These are phyloP conservation scores for Blastomussa wellsi DNA, from an alignment of 92 coral and sea anemone species.

Conservation along the genomic window DNA sequence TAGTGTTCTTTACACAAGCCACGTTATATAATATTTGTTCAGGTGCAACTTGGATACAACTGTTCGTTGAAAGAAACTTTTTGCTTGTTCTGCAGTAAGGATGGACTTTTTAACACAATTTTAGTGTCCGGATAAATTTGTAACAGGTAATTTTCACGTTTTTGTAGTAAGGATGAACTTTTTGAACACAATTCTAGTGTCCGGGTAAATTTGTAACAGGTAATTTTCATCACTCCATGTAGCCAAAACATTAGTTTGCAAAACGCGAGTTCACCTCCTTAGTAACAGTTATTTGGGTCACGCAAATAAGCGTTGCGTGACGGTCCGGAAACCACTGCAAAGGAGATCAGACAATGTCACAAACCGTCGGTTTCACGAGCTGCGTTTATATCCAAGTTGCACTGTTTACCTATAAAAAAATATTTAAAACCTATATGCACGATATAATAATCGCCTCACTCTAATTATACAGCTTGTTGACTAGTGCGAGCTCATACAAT, in stretches of 20 bases:
- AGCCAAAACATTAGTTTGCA: neutral
- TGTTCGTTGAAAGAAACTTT: neutral
- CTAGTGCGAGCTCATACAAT: neutral
- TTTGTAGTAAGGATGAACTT: too few relatives aligned
- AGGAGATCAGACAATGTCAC: too few relatives aligned
- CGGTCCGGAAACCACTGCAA: neutral
- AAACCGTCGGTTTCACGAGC: neutral
- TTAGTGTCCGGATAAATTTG: neutral
- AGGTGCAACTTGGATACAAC: neutral
- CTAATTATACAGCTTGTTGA: neutral
- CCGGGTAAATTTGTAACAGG: neutral
- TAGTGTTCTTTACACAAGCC: neutral
- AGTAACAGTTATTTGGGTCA: neutral
- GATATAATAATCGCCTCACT: neutral
- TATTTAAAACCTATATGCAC: neutral
- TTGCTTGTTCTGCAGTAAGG: neutral
- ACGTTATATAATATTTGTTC: neutral
- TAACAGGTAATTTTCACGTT: neutral
- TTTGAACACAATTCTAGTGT: neutral
- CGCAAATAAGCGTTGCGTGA: neutral
- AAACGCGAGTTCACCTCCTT: neutral
- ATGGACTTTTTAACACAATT: neutral
- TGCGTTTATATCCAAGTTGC: neutral
- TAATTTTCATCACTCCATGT: neutral
- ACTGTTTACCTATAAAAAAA: neutral